Conservation (phyloP, 2,888 invertebrate genomes). For the Lochmaea crataegi region DNA sequence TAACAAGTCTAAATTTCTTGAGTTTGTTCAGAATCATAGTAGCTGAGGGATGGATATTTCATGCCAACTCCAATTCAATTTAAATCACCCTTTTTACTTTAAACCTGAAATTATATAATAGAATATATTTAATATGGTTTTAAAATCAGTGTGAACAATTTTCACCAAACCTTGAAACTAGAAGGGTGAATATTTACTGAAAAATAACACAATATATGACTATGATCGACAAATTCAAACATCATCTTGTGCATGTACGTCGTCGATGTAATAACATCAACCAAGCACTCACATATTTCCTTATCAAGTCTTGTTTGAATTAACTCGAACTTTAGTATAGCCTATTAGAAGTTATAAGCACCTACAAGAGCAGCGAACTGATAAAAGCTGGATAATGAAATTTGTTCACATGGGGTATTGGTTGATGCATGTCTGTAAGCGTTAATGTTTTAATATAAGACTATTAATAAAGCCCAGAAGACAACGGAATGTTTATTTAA, state of each 20-base stretch:
- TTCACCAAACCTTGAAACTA: no score
- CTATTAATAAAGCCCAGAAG: not conserved
- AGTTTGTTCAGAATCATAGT: no score
- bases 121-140: no score
- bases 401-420: not conserved
- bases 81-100: no score
- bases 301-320: conserved; percentile 15
- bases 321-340: not conserved
- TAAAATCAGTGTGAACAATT: no score
- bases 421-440: not conserved
- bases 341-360: conserved; percentile 11
- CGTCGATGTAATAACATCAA: conserved; percentile 1
- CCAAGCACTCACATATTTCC: not conserved
- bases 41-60: no score
- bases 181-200: no score
- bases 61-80: no score
- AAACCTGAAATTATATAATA: no score
- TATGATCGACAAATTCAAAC: no score
- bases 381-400: conserved; percentile 14
- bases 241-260: conserved; percentile 2
- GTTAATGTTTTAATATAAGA: not conserved
- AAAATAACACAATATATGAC: no score
- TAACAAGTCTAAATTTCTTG: no score
- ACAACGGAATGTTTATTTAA: not conserved
- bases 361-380: conserved; percentile 11